phyloP scores from a whole-genome alignment of 2,888 invertebrate genomes.

The Anarsia innoxiella region DNA sequence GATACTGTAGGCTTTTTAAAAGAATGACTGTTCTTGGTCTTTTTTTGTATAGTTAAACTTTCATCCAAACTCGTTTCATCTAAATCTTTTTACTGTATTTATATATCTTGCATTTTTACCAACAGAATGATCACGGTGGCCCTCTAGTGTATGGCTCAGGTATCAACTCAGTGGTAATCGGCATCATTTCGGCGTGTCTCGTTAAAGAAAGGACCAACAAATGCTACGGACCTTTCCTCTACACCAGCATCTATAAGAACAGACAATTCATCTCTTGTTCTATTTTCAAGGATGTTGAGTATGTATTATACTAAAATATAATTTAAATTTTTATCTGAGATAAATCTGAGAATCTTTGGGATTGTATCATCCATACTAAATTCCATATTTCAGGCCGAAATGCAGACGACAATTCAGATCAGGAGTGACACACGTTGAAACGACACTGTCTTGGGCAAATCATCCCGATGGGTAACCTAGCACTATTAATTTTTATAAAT shows the following conservation, averaged over 20 bases:
- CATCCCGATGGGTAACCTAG: constrained; percentile 65
- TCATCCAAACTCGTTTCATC: no score
- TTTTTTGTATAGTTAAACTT: no score
- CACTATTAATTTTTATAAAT: no score
- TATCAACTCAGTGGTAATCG: constrained; percentile 46
- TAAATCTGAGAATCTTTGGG: no score
- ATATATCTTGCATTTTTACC: no score
- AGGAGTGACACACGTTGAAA: constrained; percentile 50
- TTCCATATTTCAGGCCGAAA: constrained; percentile 53
- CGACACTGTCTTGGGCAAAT: constrained; percentile 46
- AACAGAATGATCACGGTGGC: constrained; percentile 60
- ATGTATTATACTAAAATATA: constrained; percentile 26
- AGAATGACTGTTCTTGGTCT: no score
- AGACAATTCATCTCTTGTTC: constrained; percentile 58
- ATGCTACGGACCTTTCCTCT: constrained; percentile 61
- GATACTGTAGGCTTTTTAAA: no score
- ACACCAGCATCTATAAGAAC: constrained; percentile 58
- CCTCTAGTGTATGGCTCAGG: constrained; percentile 52
- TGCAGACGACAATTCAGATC: constrained; percentile 58
- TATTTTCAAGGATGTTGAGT: constrained; percentile 57
- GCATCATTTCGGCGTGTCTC: constrained; percentile 57
- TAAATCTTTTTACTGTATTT: no score
- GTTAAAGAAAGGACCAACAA: constrained; percentile 55
- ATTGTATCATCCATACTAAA: no score
- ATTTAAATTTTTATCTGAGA: no score